Base-by-base conservation (phyloP, 2,797 vertebrate species). In the Danio kyathit region DNA sequence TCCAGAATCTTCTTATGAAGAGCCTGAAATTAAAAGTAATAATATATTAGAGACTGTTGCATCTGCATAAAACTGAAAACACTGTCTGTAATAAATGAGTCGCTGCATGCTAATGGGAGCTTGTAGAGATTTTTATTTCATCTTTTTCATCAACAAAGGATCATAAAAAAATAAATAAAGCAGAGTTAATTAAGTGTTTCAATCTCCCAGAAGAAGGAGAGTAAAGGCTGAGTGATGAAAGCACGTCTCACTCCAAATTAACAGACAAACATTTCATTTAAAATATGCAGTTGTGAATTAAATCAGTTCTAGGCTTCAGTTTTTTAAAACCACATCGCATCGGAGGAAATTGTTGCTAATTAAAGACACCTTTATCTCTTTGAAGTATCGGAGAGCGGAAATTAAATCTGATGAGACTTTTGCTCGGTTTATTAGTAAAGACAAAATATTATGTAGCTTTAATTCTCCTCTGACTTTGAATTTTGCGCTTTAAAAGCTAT, bases 1-100 rank as follows among this genome's bases (percentile, higher is more conserved):
- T 93, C 93, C 54, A 98, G 89, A 82, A 99, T 99, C 86, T 87
- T 95, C 76, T 96, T 92, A 78, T 98, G 96, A 88, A 98, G 92
- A 65, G 96, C 95, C 97, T 98, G 82, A 43, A 86, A 88, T 16
- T 21, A n/a, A 75, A 69, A 60, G 44, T 16, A 59, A 61, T 44
- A 64, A 5, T 3, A 40, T 63, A 12, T 0, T 51, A n/a, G 56
- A 8, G 54, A 1, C 72, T 5, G 29, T 17, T 64, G 19, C 54
- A 21, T 57, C 9, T 21, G 17, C 17, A 12, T 11, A 40, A n/a
- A 69, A 11, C 21, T 21, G 3, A 40, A 52, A 54, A 40, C 9
- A 7, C 2, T 52, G 14, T 54, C 6, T 6, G 67, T 41, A 11
- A 17, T 29, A 52, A 16, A 70, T 51, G 48, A 40, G 49, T 16